Base-by-base conservation (phyloP, 2,888 invertebrate genomes). In the Cryptocephalus moraei region DNA sequence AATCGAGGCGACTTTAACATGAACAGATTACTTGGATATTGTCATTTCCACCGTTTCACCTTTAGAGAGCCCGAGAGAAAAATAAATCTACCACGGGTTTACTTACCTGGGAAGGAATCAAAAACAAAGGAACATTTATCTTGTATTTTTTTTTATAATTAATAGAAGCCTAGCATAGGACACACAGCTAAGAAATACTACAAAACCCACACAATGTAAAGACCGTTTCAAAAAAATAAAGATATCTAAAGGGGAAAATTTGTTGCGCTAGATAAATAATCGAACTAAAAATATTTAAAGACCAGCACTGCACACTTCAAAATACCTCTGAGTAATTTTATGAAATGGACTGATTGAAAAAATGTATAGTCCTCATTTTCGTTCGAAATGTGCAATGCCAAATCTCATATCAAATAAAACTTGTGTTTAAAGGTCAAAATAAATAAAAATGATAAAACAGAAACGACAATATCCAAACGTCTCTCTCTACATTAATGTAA, bases 111-210 rank as follows among this genome's bases (percentile, higher is more conserved):
- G 32, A 13, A 13, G 32, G 43, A 47, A 48, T 46, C 39, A 40
- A 42, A 39, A 48, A 44, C 44, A 22, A 46, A 45, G 50, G 41
- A 45, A 49, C 49, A 49, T 52, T 50, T 44, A 52, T 46, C 48
- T 33, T 52, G 44, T 49, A 49, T 52, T 52, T 22, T 22, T 22
- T 22, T 22, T 22, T 22, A 6, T 22, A 22, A 22, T 22, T 22
- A 22, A 22, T 22, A 22, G 22, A 63, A 66, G 66, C 64, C 64
- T 66, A 66, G 65, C 66, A 66, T 57, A 49, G 51, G 60, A 65
- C 66, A 66, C 63, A 66, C 62, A 65, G 65, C 66, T 66, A 66
- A 58, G 54, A 56, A 57, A 56, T 56, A 58, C 62, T 64, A 64
- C 63, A 51, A 51, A 59, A 57, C 59, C 22, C 62, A 63, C 61